Base-by-base conservation (phyloP, 2,888 invertebrate species). In the Lysandra bellargus region DNA sequence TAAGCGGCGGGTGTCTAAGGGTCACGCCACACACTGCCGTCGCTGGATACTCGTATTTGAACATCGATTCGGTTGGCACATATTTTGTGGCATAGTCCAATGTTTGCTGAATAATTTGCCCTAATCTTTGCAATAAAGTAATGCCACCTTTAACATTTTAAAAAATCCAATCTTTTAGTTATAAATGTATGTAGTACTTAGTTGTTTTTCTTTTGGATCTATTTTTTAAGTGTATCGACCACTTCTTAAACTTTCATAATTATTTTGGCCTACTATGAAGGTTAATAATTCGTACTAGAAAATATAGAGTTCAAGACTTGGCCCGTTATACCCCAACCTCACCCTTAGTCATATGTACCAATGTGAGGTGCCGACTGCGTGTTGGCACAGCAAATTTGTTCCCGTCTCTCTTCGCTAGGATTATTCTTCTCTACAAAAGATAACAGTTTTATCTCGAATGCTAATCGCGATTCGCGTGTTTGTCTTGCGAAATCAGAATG, bases 311-410 rank as follows among this genome's bases (percentile, higher is more conserved):
- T 3, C 64, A 30, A 64, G 64, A 64, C 64, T 64, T 64, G 30
- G 64, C 4, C 17, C 69, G 69, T 33, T 77, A 57, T 37, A 79
- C 81, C 88, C 83, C 85, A 84, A 74, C 78, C 79, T 30, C 80
- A 78, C 82, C 90, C 85, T 90, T 88, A 88, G 80, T 85, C 86
- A 89, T 87, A 91, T 87, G 87, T 88, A 86, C 87, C 87, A 85
- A 89, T 88, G 89, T 88, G 88, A 91, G 91, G 89, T 92, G 90
- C 89, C 87, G 85, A 88, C 85, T 90, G 89, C 89, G 89, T 93
- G 93, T 94, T 93, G 90, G 86, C 89, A 86, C 88, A 91, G 93
- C 91, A 94, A 93, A 94, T 94, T 93, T 94, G 92, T 90, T 91
- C 91, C 85, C 84, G 89, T 90, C 90, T 90, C 90, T 88, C 89